Conservation (phyloP, 2,797 vertebrate genomes). For the Syndactyla subalaris region DNA sequence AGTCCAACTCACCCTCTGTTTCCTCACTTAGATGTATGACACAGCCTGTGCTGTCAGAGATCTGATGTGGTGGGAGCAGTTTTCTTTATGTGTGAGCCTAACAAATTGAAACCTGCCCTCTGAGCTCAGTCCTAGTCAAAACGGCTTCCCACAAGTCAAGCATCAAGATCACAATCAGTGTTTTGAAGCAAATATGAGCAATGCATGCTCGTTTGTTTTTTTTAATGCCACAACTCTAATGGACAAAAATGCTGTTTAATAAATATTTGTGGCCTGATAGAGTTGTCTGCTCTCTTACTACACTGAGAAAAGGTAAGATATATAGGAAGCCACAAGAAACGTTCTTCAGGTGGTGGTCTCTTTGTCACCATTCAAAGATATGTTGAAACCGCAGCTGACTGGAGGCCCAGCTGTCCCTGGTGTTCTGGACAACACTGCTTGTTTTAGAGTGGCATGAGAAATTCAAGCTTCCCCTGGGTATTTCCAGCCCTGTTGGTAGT, state of each 20-base stretch:
- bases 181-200: slow-evolving; percentile 29
- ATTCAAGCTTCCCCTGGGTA: neutral
- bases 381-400: neutral
- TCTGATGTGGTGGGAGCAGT: slow-evolving; percentile 2
- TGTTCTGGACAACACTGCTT: neutral
- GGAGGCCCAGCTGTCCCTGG: neutral
- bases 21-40: slow-evolving; percentile 43
- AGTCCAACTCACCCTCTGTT: slow-evolving; percentile 13
- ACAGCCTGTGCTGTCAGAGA: slow-evolving; percentile 10
- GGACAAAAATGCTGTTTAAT: neutral
- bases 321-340: neutral
- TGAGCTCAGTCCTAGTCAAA: neutral
- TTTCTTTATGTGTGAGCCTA: neutral
- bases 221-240: neutral
- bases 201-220: neutral
- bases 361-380: neutral
- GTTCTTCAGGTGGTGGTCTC: neutral
- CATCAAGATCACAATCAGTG: neutral
- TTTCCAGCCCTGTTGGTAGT: neutral
- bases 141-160: slow-evolving; percentile 32
- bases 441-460: neutral
- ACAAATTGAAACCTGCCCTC: slow-evolving; percentile 22
- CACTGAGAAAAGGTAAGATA: neutral
- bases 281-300: neutral
- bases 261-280: neutral